phyloP scores from a whole-genome alignment of 1,140 invertebrate genomes.

The Druon quercuslanigerum region DNA sequence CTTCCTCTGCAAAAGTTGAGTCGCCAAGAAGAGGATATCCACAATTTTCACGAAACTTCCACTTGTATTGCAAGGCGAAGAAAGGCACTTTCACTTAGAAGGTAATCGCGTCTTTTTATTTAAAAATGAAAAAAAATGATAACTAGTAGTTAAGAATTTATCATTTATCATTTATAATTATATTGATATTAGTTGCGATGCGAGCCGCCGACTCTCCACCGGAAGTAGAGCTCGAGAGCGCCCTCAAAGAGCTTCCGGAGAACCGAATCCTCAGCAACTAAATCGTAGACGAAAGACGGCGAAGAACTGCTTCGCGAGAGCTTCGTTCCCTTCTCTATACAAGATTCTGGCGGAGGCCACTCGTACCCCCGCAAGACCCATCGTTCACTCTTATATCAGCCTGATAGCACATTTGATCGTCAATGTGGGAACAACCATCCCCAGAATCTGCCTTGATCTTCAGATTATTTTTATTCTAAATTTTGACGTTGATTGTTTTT shows the following conservation, averaged over 20 bases:
- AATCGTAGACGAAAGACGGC: conserved; percentile 19
- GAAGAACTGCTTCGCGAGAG: conserved; percentile 29
- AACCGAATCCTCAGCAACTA: conserved; percentile 9
- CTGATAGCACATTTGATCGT: background rate
- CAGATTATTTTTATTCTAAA: too few species aligned
- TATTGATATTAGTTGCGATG: background rate
- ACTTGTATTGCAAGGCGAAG: too few species aligned
- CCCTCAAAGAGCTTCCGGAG: conserved; percentile 7
- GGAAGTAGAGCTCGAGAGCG: conserved; percentile 23
- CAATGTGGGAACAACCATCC: too few species aligned
- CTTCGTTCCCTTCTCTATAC: conserved; percentile 33
- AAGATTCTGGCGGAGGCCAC: conserved; percentile 9
- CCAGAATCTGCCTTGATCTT: too few species aligned
- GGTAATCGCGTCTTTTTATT: background rate
- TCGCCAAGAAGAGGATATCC: background rate
- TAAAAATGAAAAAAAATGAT: background rate
- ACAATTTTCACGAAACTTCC: background rate
- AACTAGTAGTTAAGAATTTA: background rate
- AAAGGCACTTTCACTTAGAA: too few species aligned
- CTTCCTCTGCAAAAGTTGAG: background rate
- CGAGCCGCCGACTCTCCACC: conserved; percentile 3
- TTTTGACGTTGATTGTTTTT: too few species aligned
- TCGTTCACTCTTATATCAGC: background rate
- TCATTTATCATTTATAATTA: background rate
- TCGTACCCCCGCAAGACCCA: conserved; percentile 7